These are phyloP conservation scores for Drosophila prostipennis DNA, from an alignment of 2,888 invertebrate species.

Conservation along the genomic window DNA sequence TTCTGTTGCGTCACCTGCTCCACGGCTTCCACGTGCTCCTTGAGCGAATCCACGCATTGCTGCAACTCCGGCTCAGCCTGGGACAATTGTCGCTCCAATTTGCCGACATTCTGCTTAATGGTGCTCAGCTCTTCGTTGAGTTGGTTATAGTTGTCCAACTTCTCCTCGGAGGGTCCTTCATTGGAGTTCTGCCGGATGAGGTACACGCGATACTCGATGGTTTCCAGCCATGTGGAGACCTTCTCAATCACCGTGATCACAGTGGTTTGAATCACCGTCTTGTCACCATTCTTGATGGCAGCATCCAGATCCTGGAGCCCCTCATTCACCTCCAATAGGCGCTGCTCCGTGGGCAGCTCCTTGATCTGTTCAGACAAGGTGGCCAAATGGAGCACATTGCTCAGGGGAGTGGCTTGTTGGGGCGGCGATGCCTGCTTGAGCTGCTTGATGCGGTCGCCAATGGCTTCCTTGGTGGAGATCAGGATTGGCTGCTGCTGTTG, in stretches of 20 bases:
- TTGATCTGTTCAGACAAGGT: constrained; percentile 86
- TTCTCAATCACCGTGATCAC: constrained; percentile 91
- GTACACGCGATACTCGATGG: constrained; percentile 92
- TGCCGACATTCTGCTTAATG: constrained; percentile 88
- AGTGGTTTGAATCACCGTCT: constrained; percentile 87
- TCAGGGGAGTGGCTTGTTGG: constrained; percentile 85
- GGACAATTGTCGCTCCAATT: constrained; percentile 86
- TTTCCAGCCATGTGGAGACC: constrained; percentile 93
- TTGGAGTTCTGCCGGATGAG: constrained; percentile 86
- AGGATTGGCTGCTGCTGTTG: constrained; percentile 81
- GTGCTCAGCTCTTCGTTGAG: constrained; percentile 88
- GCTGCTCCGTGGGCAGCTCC: constrained; percentile 86
- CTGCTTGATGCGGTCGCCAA: constrained; percentile 86
- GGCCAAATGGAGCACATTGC: constrained; percentile 87
- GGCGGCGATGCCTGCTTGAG: constrained; percentile 82
- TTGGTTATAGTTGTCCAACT: constrained; percentile 87
- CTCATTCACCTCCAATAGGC: constrained; percentile 86
- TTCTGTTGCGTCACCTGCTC: constrained; percentile 88
- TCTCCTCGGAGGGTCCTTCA: constrained; percentile 86
- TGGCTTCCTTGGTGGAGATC: constrained; percentile 85
- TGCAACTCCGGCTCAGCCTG: constrained; percentile 84
- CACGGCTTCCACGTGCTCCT: constrained; percentile 89
- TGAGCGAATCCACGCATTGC: constrained; percentile 86
- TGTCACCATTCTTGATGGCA: constrained; percentile 87
- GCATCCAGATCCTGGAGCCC: constrained; percentile 77